Percentiles rank a stretch among this genome's conserved stretches.
phyloP scores from a whole-genome alignment of 2,888 invertebrate species.

The Campaea margaritaria region DNA sequence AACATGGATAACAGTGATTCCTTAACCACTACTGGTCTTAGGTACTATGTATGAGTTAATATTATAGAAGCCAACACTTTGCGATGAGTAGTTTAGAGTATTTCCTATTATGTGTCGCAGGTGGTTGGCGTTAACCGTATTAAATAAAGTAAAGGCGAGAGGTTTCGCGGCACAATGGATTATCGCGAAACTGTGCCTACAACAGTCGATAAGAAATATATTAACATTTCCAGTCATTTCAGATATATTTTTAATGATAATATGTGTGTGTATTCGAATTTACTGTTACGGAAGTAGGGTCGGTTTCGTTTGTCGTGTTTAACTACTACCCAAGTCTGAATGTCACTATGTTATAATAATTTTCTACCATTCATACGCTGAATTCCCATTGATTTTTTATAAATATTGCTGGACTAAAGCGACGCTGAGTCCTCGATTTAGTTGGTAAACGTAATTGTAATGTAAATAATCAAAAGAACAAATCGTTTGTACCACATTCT shows the following conservation, averaged over 20 bases:
- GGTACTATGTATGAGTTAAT: no score
- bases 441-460: not conserved
- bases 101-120: no score
- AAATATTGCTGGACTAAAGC: not conserved
- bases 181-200: no score
- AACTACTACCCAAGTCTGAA: not conserved
- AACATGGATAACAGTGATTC: no score
- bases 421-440: not conserved
- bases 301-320: not conserved
- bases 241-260: not conserved
- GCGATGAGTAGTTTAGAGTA: no score
- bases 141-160: no score
- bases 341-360: constrained; percentile 5
- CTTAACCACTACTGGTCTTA: no score
- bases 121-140: no score
- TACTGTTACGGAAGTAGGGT: not conserved
- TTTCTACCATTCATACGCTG: constrained; percentile 8
- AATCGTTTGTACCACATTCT: no score
- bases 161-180: no score
- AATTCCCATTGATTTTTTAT: constrained; percentile 1
- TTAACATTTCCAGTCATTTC: not conserved
- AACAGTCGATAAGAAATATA: no score
- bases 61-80: no score
- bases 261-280: not conserved
- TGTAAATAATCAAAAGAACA: constrained; percentile 9